A percentile compares a stretch with the other conserved stretches of the same genome.
phyloP scores from a whole-genome alignment of 64 coral and sea anemone genomes.

The Stichodactyla helianthus region DNA sequence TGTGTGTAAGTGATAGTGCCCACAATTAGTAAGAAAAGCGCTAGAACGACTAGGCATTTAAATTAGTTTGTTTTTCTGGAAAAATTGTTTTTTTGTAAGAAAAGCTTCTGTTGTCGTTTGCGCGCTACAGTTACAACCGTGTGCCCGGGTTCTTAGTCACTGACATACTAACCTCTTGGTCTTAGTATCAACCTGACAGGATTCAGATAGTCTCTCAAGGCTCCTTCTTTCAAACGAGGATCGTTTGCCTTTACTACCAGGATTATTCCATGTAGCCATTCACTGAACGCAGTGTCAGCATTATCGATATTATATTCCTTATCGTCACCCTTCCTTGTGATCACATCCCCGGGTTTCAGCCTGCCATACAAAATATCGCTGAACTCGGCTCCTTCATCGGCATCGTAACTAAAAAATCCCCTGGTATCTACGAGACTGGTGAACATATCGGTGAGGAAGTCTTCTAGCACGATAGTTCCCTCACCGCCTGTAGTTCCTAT shows the following conservation, averaged over 20 bases:
- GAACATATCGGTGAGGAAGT: constrained; percentile 59
- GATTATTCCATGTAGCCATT: constrained; percentile 50
- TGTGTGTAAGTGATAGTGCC: too few species aligned
- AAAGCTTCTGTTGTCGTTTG: too few species aligned
- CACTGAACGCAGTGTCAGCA: constrained; percentile 6
- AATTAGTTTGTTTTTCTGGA: too few species aligned
- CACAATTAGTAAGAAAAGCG: too few species aligned
- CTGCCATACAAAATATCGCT: constrained; percentile 53
- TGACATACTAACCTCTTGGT: constrained; percentile 19
- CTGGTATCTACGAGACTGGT: constrained; percentile 66
- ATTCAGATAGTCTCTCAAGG: constrained; percentile 39
- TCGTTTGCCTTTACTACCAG: constrained; percentile 48
- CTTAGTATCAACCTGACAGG: constrained; percentile 36
- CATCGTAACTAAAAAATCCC: constrained; percentile 56
- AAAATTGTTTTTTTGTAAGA: too few species aligned
- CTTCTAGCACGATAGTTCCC: constrained; percentile 25
- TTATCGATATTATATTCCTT: background rate
- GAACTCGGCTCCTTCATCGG: constrained; percentile 35
- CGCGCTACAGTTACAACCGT: too few species aligned
- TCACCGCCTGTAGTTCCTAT: background rate
- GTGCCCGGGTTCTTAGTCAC: too few species aligned
- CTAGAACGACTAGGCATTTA: too few species aligned
- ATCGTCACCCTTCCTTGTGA: constrained; percentile 18
- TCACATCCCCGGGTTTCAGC: constrained; percentile 43
- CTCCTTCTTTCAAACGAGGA: constrained; percentile 22